Base-by-base conservation (phyloP, 2,797 vertebrate genomes). In the Prunella strophiata region DNA sequence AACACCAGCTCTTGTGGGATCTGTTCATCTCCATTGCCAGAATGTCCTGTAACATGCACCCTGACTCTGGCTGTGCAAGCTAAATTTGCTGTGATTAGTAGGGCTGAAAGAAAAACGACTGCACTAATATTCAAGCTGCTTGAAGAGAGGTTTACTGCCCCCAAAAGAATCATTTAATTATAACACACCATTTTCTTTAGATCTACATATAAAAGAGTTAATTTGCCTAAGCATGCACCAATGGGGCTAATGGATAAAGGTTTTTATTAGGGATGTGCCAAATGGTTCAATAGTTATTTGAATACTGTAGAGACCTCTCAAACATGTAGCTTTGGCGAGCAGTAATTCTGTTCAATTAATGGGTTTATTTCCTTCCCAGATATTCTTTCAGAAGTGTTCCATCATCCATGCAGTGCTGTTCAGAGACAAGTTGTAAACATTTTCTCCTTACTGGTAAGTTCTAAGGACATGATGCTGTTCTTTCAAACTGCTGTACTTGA, bases 141-240 rank as follows among this genome's bases (percentile, higher is more conserved):
- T 96, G 96, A 96, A 94, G 93, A 89, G 93, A 96, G 90, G 95
- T 94, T 96, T 97, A 97, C 91, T 96, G 91, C 88, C 91, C 96
- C 94, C 95, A 26, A 85, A 96, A 97, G 96, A 96, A 97, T 94
- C 15, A 88, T 95, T 96, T 94, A 96, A 97, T 96, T 97, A 95
- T 94, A 97, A 95, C 94, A 96, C 89, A 93, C 92, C 96, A 94
- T 96, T 97, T 97, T 96, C 94, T 96, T 96, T 89, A 95, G 92
- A 91, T 95, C 96, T 96, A 95, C 95, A 91, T 96, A 94, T 96
- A 97, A 95, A 97, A 95, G 93, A 96, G 96, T 96, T 95, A 96
- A 96, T 97, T 96, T 97, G 95, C 94, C 89, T 97, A 96, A 96
- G 91, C 88, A 65, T 55, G 75, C 86, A 93, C 96, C 94, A 89